Base-by-base conservation (phyloP, 2,888 invertebrate genomes). In the Heliconius cydno region DNA sequence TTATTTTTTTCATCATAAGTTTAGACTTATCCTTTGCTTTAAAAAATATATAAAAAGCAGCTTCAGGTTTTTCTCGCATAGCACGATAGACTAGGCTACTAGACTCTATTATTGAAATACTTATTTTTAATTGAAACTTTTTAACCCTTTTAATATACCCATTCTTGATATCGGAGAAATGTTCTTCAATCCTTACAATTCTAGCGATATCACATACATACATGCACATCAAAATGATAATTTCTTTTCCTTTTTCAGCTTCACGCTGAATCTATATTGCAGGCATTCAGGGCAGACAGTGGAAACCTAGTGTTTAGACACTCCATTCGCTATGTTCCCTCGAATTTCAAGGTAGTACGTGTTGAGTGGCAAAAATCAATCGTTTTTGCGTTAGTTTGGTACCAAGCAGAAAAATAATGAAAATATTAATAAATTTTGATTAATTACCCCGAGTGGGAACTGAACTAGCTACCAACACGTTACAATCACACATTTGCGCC, bases 1-100 rank as follows among this genome's bases (percentile, higher is more conserved):
- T 86, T 87, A 79, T 76, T 74, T 74, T 78, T 66, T 41, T 70
- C 0, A 15, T 68, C 72, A 72, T 74, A 67, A 79, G 3, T 1
- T 65, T 28, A 28, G 6, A 10, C 63, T 63, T 25, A 63, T 13
- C 2, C 7, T 57, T 57, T 57, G 9, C 9, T 57, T 57, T 57
- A 57, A 22, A 57, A 57, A 3, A 2, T n/a, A 52, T 6, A 19
- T 34, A 19, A 19, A 52, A 52, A 52, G 0, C 3, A n/a, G 3
- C 10, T 57, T n/a, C 3, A 46, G 13, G 46, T 46, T 2, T 46
- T 13, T 46, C 46, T 2, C 13, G 46, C 13, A 46, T 46, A 13
- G 46, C 3, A 34, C 34, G 1, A 7, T 34, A 34, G 34, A 34
- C 34, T 34, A 7, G 34, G 9, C 7, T 7, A 7, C 34, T 34